phyloP scores from a whole-genome alignment of 1,140 invertebrate species.

The Drosophila suzukii region DNA sequence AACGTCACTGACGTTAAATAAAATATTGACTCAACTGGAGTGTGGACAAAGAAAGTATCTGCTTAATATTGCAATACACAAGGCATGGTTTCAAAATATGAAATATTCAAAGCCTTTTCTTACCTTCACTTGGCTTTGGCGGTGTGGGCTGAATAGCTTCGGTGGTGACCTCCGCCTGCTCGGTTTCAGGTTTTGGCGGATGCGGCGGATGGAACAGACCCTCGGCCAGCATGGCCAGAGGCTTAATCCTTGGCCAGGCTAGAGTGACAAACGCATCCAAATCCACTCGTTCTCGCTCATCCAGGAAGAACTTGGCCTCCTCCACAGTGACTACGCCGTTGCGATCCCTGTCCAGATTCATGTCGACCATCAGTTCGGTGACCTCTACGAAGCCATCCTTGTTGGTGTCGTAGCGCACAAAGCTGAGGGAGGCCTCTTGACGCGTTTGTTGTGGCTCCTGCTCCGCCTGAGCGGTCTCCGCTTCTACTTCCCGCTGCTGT shows the following conservation, averaged over 20 bases:
- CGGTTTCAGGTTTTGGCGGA: slow-evolving; percentile 57
- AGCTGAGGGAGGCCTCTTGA: slow-evolving; percentile 89
- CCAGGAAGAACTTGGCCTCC: slow-evolving; percentile 94
- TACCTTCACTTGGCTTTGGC: slow-evolving; percentile 67
- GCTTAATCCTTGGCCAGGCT: slow-evolving; percentile 92
- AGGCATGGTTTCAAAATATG: no score
- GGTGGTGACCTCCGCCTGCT: slow-evolving; percentile 82
- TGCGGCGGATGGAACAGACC: slow-evolving; percentile 87
- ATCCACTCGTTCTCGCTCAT: slow-evolving; percentile 89
- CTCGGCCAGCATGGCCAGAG: slow-evolving; percentile 90
- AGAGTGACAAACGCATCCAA: slow-evolving; percentile 89
- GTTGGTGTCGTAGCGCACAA: slow-evolving; percentile 91
- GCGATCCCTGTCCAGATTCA: slow-evolving; percentile 94
- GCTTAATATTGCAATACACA: no score
- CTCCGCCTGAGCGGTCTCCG: slow-evolving; percentile 87
- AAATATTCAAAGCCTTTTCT: slow-evolving; percentile 2
- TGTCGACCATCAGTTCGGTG: slow-evolving; percentile 91
- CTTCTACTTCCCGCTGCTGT: slow-evolving; percentile 87
- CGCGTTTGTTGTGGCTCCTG: slow-evolving; percentile 73
- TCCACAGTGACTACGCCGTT: slow-evolving; percentile 90
- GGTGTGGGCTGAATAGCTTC: slow-evolving; percentile 29
- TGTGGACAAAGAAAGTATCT: no score
- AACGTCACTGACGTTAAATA: no score
- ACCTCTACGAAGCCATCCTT: slow-evolving; percentile 90
- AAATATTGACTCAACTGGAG: no score